phyloP scores from a whole-genome alignment of 2,797 vertebrate species.

The Diglossa cyanea region DNA sequence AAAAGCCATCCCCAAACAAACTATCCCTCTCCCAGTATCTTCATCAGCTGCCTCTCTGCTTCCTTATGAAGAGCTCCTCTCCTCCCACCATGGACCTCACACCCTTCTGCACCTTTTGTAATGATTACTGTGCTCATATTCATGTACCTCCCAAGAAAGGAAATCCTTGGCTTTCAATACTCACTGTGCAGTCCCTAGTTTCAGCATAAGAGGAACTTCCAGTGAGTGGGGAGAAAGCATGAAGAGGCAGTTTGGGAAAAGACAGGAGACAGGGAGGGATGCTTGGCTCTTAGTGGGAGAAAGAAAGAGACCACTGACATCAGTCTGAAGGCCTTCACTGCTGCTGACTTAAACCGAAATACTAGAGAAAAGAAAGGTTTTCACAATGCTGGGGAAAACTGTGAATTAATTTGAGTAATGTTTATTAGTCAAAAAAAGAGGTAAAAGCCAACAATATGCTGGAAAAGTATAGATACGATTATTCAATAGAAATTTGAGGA shows the following conservation, averaged over 20 bases:
- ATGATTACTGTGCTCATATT: neutral
- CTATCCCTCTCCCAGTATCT: neutral
- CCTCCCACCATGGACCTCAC: neutral
- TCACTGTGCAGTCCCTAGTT: no score
- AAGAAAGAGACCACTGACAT: neutral
- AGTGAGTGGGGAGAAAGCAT: neutral
- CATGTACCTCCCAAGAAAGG: neutral
- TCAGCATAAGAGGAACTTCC: fast-evolving
- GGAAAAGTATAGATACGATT: slow-evolving; percentile 44
- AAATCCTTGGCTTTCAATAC: neutral
- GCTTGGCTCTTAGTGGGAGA: neutral
- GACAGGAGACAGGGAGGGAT: neutral
- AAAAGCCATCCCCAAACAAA: neutral
- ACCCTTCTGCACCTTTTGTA: neutral
- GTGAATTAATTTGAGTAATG: slow-evolving; percentile 16
- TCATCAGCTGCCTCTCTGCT: neutral
- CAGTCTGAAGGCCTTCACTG: neutral
- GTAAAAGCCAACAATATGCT: slow-evolving; percentile 40
- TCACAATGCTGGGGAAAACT: neutral
- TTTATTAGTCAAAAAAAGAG: slow-evolving; percentile 37
- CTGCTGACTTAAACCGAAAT: neutral
- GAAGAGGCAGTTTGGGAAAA: neutral
- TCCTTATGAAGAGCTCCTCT: neutral
- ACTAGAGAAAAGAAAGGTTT: neutral
- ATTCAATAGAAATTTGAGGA: slow-evolving; percentile 62